phyloP scores from a whole-genome alignment of 1,140 invertebrate species.

The Oncopeltus fasciatus region DNA sequence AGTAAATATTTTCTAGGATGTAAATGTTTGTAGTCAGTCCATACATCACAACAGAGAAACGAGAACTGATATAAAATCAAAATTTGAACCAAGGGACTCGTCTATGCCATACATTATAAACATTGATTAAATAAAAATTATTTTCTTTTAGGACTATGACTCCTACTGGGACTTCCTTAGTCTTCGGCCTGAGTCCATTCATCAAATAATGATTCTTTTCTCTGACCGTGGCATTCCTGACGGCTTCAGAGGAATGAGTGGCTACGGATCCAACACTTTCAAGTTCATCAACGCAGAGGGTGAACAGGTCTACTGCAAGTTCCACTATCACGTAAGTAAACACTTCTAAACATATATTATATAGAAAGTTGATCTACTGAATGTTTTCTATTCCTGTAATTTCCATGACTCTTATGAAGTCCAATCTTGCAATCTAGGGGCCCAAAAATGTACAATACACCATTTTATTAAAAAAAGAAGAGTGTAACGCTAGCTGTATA shows the following conservation, averaged over 20 bases:
- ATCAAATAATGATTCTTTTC: constrained; percentile 77
- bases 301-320: constrained; percentile 73
- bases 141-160: constrained; percentile 48
- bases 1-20: no score
- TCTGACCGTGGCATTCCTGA: constrained; percentile 83
- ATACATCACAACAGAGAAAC: no score
- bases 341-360: neutral
- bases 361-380: neutral
- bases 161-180: constrained; percentile 93
- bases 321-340: constrained; percentile 62
- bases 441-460: no score
- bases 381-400: no score
- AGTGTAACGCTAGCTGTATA: no score
- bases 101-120: neutral
- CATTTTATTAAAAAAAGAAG: no score
- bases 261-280: constrained; percentile 89
- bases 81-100: no score
- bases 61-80: no score
- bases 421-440: no score
- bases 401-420: no score
- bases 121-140: neutral
- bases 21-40: no score
- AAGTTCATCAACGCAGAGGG: constrained; percentile 72
- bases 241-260: constrained; percentile 82
- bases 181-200: constrained; percentile 69